phyloP scores from a whole-genome alignment of 2,888 invertebrate species.

The Rhagonycha lutea region DNA sequence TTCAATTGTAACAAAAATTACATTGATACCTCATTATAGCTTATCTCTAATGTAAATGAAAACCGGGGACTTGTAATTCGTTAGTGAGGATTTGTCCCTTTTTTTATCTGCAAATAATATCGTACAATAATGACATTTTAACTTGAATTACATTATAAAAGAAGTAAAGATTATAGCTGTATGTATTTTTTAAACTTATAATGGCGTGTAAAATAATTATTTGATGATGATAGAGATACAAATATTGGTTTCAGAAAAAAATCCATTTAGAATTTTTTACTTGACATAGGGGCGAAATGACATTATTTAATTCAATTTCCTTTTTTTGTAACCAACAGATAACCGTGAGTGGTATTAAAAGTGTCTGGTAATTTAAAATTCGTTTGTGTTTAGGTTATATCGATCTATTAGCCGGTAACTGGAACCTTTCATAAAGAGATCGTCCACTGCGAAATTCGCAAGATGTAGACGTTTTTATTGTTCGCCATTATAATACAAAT shows the following conservation, averaged over 20 bases:
- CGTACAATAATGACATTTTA: no score
- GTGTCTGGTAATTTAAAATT: not conserved
- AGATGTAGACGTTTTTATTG: not conserved
- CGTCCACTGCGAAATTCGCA: not conserved
- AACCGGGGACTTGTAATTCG: no score
- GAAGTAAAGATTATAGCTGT: no score
- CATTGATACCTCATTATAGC: no score
- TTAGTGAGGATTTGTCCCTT: no score
- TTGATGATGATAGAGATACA: not conserved
- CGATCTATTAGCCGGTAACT: not conserved
- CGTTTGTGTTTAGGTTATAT: not conserved
- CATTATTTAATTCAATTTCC: not conserved
- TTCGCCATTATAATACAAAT: not conserved
- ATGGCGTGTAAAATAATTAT: not conserved
- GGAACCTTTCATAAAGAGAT: not conserved
- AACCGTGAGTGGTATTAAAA: not conserved
- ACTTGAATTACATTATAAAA: no score
- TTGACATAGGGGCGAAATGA: not conserved
- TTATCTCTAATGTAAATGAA: no score
- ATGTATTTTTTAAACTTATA: not conserved
- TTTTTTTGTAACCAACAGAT: not conserved
- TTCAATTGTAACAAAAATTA: no score
- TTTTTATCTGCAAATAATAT: no score
- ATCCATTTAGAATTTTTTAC: not conserved
- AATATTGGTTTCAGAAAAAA: not conserved